Conservation (phyloP, 2,113 vertebrate species). For the Chaetodon trifascialis region DNA sequence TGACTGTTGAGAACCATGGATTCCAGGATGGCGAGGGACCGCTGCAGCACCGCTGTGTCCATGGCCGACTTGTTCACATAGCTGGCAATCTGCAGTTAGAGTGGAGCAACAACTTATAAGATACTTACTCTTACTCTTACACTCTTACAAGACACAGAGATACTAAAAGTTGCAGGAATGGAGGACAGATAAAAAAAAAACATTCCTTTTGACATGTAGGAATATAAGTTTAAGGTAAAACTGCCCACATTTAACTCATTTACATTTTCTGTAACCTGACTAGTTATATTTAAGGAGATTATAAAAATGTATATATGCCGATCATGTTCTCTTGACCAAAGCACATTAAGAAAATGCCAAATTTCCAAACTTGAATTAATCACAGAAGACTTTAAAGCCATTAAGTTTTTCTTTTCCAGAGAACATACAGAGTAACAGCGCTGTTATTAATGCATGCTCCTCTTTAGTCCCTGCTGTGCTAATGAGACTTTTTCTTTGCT, state of each 20-base stretch:
- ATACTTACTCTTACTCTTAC: too few relatives aligned
- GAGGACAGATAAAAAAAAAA: not conserved
- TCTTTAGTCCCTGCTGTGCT: slow-evolving; percentile 1
- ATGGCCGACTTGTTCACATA: slow-evolving; percentile 96
- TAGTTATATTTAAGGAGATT: not conserved
- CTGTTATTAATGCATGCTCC: not conserved
- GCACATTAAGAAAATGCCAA: not conserved
- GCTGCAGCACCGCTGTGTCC: slow-evolving; percentile 94
- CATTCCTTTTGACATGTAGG: not conserved
- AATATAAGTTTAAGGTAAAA: not conserved
- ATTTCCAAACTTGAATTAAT: not conserved
- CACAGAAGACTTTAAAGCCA: not conserved
- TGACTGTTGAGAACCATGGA: slow-evolving; percentile 99
- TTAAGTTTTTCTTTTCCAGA: not conserved
- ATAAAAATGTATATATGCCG: not conserved
- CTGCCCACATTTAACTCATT: not conserved
- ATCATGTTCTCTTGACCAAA: not conserved
- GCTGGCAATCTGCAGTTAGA: slow-evolving; percentile 90
- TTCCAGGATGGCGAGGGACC: slow-evolving; percentile 96
- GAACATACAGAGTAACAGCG: not conserved
- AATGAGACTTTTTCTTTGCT: slow-evolving; percentile 41
- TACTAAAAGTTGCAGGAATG: not conserved
- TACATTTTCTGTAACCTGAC: not conserved
- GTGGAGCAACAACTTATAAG: not conserved
- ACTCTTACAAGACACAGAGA: too few relatives aligned